A percentile compares a stretch with the other conserved stretches of the same genome.
Conservation (phyloP, 1,140 invertebrate species). For the Hycleus phaleratus region DNA sequence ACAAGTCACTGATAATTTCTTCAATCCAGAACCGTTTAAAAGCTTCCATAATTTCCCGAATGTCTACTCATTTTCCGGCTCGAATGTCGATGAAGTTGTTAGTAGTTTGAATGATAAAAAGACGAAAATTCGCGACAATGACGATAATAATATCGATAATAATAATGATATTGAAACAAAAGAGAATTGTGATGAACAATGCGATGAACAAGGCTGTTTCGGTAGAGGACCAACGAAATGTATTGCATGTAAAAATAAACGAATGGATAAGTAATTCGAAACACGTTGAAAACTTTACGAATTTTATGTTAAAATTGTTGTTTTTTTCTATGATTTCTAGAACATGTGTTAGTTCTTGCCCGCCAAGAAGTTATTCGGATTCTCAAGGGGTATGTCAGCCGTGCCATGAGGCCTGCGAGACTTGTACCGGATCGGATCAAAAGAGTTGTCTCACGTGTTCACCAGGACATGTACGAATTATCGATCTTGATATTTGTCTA, state of each 20-base stretch:
- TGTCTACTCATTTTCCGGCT: slow-evolving; percentile 59
- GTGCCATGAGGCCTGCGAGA: slow-evolving; percentile 77
- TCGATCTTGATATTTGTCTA: slow-evolving; percentile 70
- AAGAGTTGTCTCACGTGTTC: slow-evolving; percentile 75
- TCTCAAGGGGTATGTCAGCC: slow-evolving; percentile 69
- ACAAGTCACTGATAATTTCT: slow-evolving; percentile 48
- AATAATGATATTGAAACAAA: slow-evolving; percentile 56
- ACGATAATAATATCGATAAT: slow-evolving; percentile 39
- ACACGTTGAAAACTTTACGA: neutral
- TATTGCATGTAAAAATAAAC: slow-evolving; percentile 68
- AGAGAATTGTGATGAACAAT: slow-evolving; percentile 74
- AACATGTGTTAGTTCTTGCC: slow-evolving; percentile 71
- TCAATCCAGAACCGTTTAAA: slow-evolving; percentile 46
- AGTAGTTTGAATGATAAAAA: slow-evolving; percentile 57
- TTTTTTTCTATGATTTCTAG: slow-evolving; percentile 40
- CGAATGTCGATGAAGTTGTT: slow-evolving; percentile 58
- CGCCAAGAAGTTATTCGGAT: slow-evolving; percentile 69
- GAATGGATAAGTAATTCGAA: slow-evolving; percentile 64
- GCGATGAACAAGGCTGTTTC: slow-evolving; percentile 73
- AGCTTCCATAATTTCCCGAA: slow-evolving; percentile 61
- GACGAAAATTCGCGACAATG: slow-evolving; percentile 32
- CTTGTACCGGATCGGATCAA: slow-evolving; percentile 73
- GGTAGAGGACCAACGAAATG: slow-evolving; percentile 73
- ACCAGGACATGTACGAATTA: slow-evolving; percentile 66
- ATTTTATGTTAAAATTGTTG: neutral